Base-by-base conservation (phyloP, 2,888 invertebrate species). In the Amphipoea oculea region DNA sequence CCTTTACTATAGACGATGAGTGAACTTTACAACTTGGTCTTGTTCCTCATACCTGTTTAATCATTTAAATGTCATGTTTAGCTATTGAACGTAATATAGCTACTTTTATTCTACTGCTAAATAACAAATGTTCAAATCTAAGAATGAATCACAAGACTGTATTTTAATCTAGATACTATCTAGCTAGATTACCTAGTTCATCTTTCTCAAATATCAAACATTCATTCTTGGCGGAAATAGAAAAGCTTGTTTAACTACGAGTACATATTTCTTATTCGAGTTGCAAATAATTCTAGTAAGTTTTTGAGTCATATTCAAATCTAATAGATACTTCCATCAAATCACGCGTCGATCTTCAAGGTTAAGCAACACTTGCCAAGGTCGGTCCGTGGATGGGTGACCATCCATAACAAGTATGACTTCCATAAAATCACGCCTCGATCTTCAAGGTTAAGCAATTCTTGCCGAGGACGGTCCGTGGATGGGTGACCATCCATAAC, bases 81-180 rank as follows among this genome's bases (percentile, higher is more conserved):
- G 54, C 17, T 12, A 48, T 48, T 48, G 12, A 12, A 4, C 12
- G 0, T 48, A 48, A 48, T 48, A 12, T 48, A 12, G 48, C 12
- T 48, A 48, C 48, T 48, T 48, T 48, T 48, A 48, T 29, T 29
- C 48, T 20, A 69, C 20, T 54, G 14, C 1, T 40, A 54, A 57
- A 60, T 20, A 51, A 51, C 11, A 36, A 4, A 42, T 60, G 2
- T 23, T 51, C 17, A 36, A 51, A 72, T 63, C 63, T 70, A 48
- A 12, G n/a, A 73, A 20, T 54, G 51, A 29, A 72, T 65, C 51
- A 73, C 2, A 60, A 54, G 14, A 11, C 68, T 82, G n/a, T 9
- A 78, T 51, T 78, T 54, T 20, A 82, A 83, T 82, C 73, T 78
- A 83, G 36, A 42, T 65, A 78, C 51, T 40, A 54, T 78, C 78